Evolutionary conservation across 2,113 vertebrate genomes (phyloP), one percentile per base, ranked within the genome.

Genomic region (Engystomops pustulosus): DNA sequence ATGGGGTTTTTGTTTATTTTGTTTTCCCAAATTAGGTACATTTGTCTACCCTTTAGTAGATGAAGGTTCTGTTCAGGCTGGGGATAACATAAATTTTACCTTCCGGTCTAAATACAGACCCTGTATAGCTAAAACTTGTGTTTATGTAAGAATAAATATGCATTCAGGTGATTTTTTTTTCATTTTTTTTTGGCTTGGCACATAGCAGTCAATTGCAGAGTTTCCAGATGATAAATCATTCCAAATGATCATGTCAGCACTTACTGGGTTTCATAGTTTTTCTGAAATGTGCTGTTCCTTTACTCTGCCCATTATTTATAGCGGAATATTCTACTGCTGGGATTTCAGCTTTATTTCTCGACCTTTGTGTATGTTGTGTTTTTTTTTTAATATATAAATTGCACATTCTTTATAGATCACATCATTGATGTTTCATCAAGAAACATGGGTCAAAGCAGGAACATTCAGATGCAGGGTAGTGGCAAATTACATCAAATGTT

Each of bases 1-100:
- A 30, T 67, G 38, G 25, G 15, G 2, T 30, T 30, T 49, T 11
- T 45, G 38, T 68, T 67, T 80, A 12, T 68, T 80, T 80, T 20
- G 23, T 36, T 67, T 80, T 67, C 25, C 23, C 62, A 45, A 65
- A 44, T 67, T 38, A 67, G 58, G 38, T 32, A 55, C 49, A 12
- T 53, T 58, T 53, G 18, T 77, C 45, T 53, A 32, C 49, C 30
- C n/a, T 32, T 18, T n/a, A 38, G 30, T 25, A 5, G 49, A 53
- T 77, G 47, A 53, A 49, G 27, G 74, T 20, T 55, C 11, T 20
- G 10, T 32, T 30, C 11, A 11, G 32, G 30, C 47, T 47, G 12
- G 44, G 44, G 44, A 47, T 45, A 49, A 74, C 74, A 32, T 77
- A 77, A 55, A 77, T 34, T 77, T 17, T 11, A 76, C 20, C 20